These are phyloP conservation scores for Dermochelys coriacea DNA, from an alignment of 2,797 vertebrate species.

Conservation along the genomic window DNA sequence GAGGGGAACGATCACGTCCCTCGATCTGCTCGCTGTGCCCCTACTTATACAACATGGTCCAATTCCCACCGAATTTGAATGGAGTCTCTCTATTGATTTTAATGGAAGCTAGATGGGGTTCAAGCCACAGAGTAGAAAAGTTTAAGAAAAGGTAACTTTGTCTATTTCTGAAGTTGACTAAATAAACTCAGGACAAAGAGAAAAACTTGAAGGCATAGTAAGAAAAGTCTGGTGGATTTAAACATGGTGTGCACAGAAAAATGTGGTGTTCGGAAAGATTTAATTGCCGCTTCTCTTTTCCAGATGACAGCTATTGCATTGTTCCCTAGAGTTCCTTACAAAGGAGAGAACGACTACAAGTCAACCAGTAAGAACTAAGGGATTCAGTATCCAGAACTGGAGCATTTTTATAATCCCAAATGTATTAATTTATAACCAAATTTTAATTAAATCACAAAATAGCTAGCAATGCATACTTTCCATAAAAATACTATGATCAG, in stretches of 20 bases:
- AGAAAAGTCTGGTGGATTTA: neutral
- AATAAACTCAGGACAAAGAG: neutral
- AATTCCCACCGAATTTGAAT: neutral
- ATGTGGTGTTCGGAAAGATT: neutral
- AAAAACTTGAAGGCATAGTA: neutral
- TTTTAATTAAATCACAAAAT: neutral
- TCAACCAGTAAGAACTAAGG: neutral
- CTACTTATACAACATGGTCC: too few species aligned
- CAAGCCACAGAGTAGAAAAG: neutral
- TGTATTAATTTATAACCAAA: neutral
- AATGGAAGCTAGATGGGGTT: neutral
- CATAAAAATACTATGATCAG: neutral
- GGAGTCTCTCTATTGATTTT: neutral
- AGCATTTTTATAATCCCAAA: neutral
- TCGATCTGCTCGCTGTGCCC: too few species aligned
- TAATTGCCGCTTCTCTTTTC: neutral
- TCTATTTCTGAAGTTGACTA: neutral
- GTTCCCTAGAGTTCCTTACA: neutral
- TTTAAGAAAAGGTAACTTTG: neutral
- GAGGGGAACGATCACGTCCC: too few species aligned
- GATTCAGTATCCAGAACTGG: neutral
- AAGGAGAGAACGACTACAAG: neutral
- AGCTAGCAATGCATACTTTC: neutral
- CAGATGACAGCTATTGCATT: neutral
- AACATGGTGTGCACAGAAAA: neutral